phyloP scores from a whole-genome alignment of 1,140 invertebrate species.

The Elymnias hypermnestra region DNA sequence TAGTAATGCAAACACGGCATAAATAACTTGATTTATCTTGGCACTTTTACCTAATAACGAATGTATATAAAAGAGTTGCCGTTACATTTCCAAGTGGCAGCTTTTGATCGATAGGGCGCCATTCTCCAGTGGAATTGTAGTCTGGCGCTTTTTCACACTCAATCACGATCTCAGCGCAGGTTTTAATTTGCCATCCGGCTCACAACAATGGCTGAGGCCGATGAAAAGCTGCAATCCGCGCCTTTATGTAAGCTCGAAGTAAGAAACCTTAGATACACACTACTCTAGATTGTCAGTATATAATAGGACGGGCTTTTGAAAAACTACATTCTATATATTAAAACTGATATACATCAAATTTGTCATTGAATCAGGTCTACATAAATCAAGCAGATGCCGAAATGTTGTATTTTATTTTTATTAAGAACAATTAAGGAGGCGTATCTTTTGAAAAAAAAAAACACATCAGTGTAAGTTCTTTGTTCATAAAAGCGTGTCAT shows the following conservation, averaged over 20 bases:
- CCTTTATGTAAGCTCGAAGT: constrained; percentile 13
- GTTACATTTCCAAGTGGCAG: constrained; percentile 18
- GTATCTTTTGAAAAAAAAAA: no score
- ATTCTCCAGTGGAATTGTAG: constrained; percentile 37
- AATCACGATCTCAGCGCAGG: constrained; percentile 46
- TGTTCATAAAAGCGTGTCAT: no score
- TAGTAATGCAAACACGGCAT: no score
- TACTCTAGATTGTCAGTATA: not conserved
- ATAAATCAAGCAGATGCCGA: no score
- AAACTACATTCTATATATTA: no score
- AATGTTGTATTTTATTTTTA: no score
- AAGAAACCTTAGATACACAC: not conserved
- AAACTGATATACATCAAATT: no score
- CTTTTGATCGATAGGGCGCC: constrained; percentile 39
- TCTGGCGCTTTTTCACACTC: constrained; percentile 65
- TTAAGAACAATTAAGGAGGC: no score
- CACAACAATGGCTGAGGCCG: constrained; percentile 38
- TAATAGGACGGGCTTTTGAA: no score
- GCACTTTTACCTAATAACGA: not conserved
- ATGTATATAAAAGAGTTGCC: constrained; percentile 6
- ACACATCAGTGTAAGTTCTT: no score
- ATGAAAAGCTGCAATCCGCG: constrained; percentile 26
- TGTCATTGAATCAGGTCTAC: no score
- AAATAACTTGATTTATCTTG: no score
- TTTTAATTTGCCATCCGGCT: constrained; percentile 65